A percentile compares a stretch with the other conserved stretches of the same genome.
Conservation (phyloP, 2,113 vertebrate genomes). For the Serilophus lunatus region DNA sequence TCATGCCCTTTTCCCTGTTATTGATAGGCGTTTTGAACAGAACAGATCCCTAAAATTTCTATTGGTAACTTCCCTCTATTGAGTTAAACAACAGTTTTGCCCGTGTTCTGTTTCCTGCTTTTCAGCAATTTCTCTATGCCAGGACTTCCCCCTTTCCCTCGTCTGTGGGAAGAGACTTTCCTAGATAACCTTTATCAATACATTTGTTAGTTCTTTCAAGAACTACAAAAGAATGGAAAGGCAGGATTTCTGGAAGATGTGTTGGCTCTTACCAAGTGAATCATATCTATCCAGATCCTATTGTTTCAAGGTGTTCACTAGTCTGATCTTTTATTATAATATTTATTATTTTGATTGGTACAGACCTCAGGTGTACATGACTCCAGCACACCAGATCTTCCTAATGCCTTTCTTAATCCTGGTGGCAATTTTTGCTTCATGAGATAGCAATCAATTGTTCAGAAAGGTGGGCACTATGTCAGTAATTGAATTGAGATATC, state of each 20-base stretch:
- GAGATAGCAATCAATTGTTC: background rate
- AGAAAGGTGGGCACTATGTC: background rate
- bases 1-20: background rate
- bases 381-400: background rate
- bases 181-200: background rate
- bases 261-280: background rate
- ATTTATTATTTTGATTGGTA: background rate
- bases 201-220: background rate
- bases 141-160: background rate
- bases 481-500: background rate
- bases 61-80: background rate
- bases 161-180: background rate
- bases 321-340: background rate
- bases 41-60: background rate
- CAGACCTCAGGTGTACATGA: background rate
- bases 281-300: background rate
- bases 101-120: background rate
- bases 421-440: background rate
- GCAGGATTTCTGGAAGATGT: background rate
- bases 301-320: background rate
- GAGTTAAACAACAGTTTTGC: background rate
- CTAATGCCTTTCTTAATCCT: background rate
- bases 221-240: background rate
- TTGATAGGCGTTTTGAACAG: background rate
- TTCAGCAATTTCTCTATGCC: background rate